Base-by-base conservation (phyloP, 2,113 vertebrate genomes). In the Anarrhichthys ocellatus region DNA sequence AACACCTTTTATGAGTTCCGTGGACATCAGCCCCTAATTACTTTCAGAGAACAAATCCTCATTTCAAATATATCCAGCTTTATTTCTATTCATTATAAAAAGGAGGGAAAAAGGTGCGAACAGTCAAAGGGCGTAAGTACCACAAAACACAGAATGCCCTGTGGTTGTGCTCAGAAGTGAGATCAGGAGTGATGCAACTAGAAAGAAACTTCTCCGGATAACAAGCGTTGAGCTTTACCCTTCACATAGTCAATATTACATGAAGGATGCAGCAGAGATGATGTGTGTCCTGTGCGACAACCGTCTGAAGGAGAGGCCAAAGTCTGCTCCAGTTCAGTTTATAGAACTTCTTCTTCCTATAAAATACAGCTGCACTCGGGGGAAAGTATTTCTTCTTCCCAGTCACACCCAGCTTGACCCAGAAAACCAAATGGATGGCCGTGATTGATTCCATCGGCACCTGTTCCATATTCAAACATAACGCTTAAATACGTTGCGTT, bases 21-120 rank as follows among this genome's bases (percentile, higher is more conserved):
- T 48, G 77, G 80, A 80, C 83, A 80, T 84, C 86, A 73, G 42
- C 81, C 87, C 64, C 81, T 89, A 92, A 93, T 94, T 92, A 88
- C 78, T 80, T 91, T 62, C 62, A 76, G 70, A 78, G 86, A 87
- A 87, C 78, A 91, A 90, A 86, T 89, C 46, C 62, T 89, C 59
- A 83, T 87, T 89, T 89, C 46, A 80, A 77, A 87, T 71, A 82
- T 77, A 78, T 83, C 80, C 67, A 63, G 85, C 68, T 80, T 84
- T 82, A 83, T 73, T 89, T 85, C 69, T 20, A 61, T 78, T 89
- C 74, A 88, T 93, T 86, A 86, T 46, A 17, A 13, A 44, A 13
- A 38, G 56, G 32, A 81, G 48, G 20, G 15, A 22, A 81, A 74
- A 87, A 78, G 62, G 76, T 83, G 66, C 2, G 5, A 52, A 24